phyloP scores from a whole-genome alignment of 2,797 vertebrate species.

The Odontamblyopus rebecca region DNA sequence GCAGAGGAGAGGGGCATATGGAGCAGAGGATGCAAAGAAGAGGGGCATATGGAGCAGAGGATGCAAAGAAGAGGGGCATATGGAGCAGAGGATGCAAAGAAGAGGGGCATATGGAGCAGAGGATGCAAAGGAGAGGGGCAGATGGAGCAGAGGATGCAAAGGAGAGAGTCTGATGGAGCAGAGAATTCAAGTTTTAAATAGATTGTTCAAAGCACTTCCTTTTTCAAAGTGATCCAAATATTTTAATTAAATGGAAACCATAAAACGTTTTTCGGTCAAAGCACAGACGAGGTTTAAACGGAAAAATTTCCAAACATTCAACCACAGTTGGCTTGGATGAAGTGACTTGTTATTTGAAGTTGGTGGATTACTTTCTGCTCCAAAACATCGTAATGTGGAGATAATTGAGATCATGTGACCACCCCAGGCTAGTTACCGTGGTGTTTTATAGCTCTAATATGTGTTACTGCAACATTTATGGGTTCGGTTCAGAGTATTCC shows the following conservation, averaged over 20 bases:
- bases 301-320: slow-evolving; percentile 26
- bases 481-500: background rate
- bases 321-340: slow-evolving; percentile 11
- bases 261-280: slow-evolving; percentile 39
- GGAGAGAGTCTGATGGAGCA: background rate
- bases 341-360: slow-evolving; percentile 15
- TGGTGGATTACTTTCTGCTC: background rate
- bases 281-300: slow-evolving; percentile 30
- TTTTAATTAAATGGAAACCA: slow-evolving; percentile 45
- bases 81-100: too few relatives aligned
- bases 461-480: background rate
- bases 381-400: background rate
- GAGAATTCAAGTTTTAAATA: slow-evolving; percentile 11
- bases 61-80: too few relatives aligned
- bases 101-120: too few relatives aligned
- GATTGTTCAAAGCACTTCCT: slow-evolving; percentile 27
- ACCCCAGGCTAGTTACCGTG: background rate
- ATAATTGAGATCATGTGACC: background rate
- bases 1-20: background rate
- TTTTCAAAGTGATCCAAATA: slow-evolving; percentile 39
- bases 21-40: too few relatives aligned
- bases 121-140: too few relatives aligned
- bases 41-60: too few relatives aligned
- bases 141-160: background rate
- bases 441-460: slow-evolving; percentile 1